phyloP scores from a whole-genome alignment of 1,140 invertebrate species.

The Ceratina calcarata region DNA sequence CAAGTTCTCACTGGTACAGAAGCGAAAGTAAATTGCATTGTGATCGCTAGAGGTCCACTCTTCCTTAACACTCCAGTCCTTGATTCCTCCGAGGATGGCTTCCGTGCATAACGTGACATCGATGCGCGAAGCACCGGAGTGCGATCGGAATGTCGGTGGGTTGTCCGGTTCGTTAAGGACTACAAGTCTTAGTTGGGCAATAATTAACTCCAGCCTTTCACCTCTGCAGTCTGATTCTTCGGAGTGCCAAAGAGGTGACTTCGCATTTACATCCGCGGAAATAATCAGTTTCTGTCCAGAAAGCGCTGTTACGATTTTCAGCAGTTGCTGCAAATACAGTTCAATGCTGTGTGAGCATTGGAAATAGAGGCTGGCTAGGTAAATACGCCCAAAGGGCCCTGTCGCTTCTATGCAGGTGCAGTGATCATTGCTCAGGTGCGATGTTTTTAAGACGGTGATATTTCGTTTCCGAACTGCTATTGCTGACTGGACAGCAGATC shows the following conservation, averaged over 20 bases:
- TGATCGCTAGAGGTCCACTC: constrained; percentile 37
- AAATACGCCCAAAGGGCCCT: neutral
- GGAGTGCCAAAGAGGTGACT: constrained; percentile 4
- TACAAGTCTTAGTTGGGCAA: neutral
- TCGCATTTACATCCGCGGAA: constrained; percentile 23
- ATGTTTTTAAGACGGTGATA: neutral
- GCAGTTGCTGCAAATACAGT: neutral
- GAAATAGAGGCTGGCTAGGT: neutral
- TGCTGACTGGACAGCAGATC: neutral
- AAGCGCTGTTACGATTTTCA: neutral
- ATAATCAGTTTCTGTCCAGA: constrained; percentile 29
- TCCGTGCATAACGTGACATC: constrained; percentile 28
- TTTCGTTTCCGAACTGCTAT: neutral
- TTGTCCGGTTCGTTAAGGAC: constrained; percentile 29
- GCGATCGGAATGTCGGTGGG: neutral
- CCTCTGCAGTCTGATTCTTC: constrained; percentile 28
- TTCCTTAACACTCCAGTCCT: neutral
- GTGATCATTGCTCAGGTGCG: neutral
- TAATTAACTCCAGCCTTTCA: constrained; percentile 35
- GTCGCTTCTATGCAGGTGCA: neutral
- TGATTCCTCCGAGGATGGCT: neutral
- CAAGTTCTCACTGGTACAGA: neutral
- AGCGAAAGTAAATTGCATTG: constrained; percentile 13
- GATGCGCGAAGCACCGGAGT: constrained; percentile 24
- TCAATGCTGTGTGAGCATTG: too few species aligned